Evolutionary conservation across 2,797 vertebrate species (phyloP).

Genomic region (Champsocephalus esox): DNA sequence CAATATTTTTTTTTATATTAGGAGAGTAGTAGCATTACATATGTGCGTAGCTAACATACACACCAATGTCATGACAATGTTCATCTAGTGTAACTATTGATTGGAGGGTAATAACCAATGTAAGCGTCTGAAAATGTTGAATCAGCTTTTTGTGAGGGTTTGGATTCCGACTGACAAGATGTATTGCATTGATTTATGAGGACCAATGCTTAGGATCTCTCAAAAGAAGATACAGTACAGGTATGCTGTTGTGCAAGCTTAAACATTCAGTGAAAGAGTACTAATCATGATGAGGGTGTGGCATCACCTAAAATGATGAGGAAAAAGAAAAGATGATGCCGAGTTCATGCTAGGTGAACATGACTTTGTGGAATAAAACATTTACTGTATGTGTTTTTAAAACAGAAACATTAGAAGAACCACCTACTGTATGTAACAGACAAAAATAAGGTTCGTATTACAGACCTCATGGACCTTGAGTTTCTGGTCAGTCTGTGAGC

Average conservation of each 20-base stretch:
- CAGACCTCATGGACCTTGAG: not conserved
- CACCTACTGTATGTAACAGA: conserved; percentile 7
- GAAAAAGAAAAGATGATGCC: not conserved
- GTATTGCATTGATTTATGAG: conserved; percentile 9
- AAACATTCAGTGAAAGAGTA: conserved; percentile 5
- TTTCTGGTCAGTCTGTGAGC: not conserved
- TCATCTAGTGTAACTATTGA: not conserved
- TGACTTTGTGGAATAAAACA: not conserved
- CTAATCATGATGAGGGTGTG: conserved; percentile 21
- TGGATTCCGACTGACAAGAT: not conserved
- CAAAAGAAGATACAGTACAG: not conserved
- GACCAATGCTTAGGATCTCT: not conserved
- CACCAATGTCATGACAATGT: not conserved
- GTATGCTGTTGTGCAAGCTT: not conserved
- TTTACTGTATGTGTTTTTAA: not conserved
- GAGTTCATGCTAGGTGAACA: not conserved
- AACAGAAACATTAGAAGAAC: conserved; percentile 4
- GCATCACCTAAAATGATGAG: not conserved
- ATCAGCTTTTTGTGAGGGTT: conserved; percentile 1
- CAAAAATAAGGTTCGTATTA: conserved; percentile 2
- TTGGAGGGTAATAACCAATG: not conserved
- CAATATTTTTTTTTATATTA: not conserved
- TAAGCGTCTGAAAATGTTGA: conserved; percentile 14
- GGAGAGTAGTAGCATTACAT: not conserved
- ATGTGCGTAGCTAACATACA: not conserved